phyloP scores from a whole-genome alignment of 2,888 invertebrate species.

The Mycalesis mineus region DNA sequence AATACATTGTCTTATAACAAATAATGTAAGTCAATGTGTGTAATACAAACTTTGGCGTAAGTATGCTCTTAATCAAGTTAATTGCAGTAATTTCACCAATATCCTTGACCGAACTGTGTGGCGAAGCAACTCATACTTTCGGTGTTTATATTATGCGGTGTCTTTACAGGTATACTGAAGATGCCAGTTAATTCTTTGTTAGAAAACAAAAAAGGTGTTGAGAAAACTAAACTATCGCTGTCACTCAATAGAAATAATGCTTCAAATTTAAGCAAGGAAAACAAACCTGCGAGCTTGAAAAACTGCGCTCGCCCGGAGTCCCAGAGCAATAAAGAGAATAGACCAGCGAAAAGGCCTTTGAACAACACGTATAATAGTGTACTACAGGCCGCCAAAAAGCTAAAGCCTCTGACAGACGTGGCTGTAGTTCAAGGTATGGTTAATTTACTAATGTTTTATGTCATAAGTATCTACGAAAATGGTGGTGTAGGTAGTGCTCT shows the following conservation, averaged over 20 bases:
- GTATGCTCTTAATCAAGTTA: conserved; percentile 41
- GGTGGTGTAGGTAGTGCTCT: too few species aligned
- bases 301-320: conserved; percentile 44
- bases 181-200: conserved; percentile 73
- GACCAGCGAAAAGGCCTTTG: conserved; percentile 58
- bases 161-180: conserved; percentile 73
- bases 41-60: conserved; percentile 60
- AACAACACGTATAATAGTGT: conserved; percentile 60
- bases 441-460: not conserved
- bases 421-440: conserved; percentile 50
- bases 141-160: conserved; percentile 24
- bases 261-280: conserved; percentile 57
- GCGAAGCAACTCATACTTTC: conserved; percentile 46
- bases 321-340: conserved; percentile 63
- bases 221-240: conserved; percentile 63
- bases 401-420: conserved; percentile 58
- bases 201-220: conserved; percentile 66
- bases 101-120: conserved; percentile 61
- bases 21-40: conserved; percentile 70
- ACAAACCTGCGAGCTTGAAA: conserved; percentile 46
- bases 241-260: conserved; percentile 70
- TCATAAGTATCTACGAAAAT: too few species aligned
- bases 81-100: conserved; percentile 34
- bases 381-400: conserved; percentile 62
- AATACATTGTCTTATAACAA: conserved; percentile 56